These are phyloP conservation scores for Notamacropus eugenii DNA, from an alignment of 2,797 vertebrate species.

Conservation along the genomic window DNA sequence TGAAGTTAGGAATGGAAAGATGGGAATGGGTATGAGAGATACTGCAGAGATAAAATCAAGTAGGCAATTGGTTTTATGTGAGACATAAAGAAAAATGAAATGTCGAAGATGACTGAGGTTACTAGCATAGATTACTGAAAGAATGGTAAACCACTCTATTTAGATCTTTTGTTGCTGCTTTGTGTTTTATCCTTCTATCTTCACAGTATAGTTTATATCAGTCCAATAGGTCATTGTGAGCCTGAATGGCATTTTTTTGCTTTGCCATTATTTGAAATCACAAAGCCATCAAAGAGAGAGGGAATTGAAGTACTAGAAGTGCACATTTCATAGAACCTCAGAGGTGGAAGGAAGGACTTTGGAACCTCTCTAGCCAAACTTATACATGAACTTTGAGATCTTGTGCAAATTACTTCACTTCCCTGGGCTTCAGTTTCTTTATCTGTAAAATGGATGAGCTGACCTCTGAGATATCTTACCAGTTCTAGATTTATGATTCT, in stretches of 20 bases:
- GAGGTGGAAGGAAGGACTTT: background rate
- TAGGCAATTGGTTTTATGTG: background rate
- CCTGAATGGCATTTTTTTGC: background rate
- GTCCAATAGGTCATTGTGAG: background rate
- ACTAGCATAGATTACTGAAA: background rate
- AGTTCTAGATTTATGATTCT: background rate
- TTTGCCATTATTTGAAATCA: background rate
- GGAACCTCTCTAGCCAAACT: background rate
- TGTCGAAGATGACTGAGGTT: background rate
- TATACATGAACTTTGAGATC: background rate
- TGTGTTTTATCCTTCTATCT: background rate
- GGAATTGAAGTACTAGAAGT: background rate
- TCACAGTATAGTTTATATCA: background rate
- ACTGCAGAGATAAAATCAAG: background rate
- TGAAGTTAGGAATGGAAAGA: background rate
- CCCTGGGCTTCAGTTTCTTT: background rate
- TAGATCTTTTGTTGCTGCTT: background rate
- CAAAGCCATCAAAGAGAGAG: background rate
- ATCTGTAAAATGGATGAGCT: background rate
- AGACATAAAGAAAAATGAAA: background rate
- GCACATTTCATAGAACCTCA: background rate
- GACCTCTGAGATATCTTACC: background rate
- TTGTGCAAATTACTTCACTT: background rate
- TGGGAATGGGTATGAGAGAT: background rate
- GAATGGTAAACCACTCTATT: background rate